Evolutionary conservation across 2,888 invertebrate species (phyloP).

Genomic region (Rotaria macrura): DNA sequence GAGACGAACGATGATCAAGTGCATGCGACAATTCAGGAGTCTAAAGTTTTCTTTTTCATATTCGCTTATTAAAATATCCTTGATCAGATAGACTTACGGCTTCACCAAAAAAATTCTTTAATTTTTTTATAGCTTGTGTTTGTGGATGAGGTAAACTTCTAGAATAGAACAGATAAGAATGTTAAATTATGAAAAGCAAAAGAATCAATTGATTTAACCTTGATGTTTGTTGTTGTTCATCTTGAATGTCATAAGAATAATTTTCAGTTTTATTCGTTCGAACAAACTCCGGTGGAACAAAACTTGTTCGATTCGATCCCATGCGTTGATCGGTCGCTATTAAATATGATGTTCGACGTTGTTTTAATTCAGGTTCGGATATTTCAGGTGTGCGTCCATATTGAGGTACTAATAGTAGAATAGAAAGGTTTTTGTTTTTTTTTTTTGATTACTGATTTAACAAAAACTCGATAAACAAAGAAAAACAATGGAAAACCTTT

Average conservation of each 20-base stretch:
- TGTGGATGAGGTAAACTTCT: constrained; percentile 49
- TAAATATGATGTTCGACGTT: constrained; percentile 19
- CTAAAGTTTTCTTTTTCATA: not conserved
- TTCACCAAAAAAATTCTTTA: constrained; percentile 51
- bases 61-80: not conserved
- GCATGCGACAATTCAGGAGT: constrained; percentile 62
- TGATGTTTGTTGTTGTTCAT: not conserved
- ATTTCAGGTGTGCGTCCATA: not conserved
- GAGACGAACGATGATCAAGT: constrained; percentile 76
- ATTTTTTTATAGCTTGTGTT: constrained; percentile 54
- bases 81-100: constrained; percentile 40
- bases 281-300: not conserved
- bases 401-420: not conserved
- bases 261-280: not conserved
- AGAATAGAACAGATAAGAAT: not conserved
- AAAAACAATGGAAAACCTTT: not conserved
- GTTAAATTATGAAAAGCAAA: not conserved
- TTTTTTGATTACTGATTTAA: no score
- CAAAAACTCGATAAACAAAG: not conserved
- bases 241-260: not conserved
- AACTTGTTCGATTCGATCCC: not conserved
- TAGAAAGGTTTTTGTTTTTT: not conserved
- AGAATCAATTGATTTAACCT: not conserved
- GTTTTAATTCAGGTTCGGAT: not conserved
- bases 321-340: not conserved